Evolutionary conservation across 2,797 vertebrate species (phyloP).

Genomic region (Uromys caudimaculatus): DNA sequence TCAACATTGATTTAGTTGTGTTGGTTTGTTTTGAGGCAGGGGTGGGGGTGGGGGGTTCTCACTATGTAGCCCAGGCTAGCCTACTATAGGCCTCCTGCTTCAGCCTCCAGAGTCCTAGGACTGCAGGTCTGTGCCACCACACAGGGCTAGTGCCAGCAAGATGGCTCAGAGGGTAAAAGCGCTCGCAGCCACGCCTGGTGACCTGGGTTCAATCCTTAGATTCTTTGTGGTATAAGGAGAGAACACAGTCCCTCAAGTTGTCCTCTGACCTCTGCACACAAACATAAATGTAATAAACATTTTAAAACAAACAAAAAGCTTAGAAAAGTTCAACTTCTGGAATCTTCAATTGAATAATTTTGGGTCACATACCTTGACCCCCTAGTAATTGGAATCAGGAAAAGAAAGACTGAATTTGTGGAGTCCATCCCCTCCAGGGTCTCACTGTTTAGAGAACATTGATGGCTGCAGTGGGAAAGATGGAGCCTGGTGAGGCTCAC

Average conservation of each 20-base stretch:
- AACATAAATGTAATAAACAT: neutral
- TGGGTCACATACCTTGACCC: neutral
- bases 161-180: neutral
- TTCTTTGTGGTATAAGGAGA: neutral
- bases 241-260: neutral
- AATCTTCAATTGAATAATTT: neutral
- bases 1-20: neutral
- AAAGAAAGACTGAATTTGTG: neutral
- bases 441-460: rapidly evolving
- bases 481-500: neutral
- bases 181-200: neutral
- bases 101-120: neutral
- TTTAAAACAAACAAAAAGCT: neutral
- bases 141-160: too few relatives aligned
- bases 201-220: neutral
- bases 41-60: rapidly evolving
- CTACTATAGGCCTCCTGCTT: neutral
- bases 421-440: neutral
- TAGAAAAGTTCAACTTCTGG: neutral
- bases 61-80: neutral
- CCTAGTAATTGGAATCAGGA: neutral
- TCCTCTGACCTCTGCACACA: neutral
- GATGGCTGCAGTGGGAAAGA: neutral
- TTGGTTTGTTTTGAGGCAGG: neutral
- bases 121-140: neutral